phyloP scores from a whole-genome alignment of 1,140 invertebrate species.

The Campoletis sonorensis region DNA sequence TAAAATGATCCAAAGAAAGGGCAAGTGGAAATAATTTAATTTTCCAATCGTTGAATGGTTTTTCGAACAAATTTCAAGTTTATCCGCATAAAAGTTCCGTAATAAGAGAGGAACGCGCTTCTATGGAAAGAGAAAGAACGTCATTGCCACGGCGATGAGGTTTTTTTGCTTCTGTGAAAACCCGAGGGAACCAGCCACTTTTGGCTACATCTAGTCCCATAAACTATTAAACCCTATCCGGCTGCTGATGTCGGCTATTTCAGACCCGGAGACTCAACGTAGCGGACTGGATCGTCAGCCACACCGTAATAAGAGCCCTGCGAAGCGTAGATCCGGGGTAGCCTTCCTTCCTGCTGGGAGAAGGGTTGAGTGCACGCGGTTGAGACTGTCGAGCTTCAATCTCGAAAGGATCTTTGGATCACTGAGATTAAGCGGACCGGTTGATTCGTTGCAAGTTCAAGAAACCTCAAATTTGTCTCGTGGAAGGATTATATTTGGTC shows the following conservation, averaged over 20 bases:
- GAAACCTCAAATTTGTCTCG: neutral
- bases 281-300: neutral
- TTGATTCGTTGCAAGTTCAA: neutral
- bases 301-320: constrained; percentile 20
- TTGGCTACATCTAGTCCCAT: constrained; percentile 15
- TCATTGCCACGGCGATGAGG: neutral
- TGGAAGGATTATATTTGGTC: too few relatives aligned
- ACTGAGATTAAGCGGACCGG: too few relatives aligned
- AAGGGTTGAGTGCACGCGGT: constrained; percentile 28
- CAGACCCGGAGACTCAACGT: neutral
- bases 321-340: constrained; percentile 10
- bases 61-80: too few relatives aligned
- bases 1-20: too few relatives aligned
- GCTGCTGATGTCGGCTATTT: neutral
- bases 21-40: too few relatives aligned
- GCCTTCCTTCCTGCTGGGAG: constrained; percentile 26
- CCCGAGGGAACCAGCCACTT: neutral
- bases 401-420: constrained; percentile 19
- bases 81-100: too few relatives aligned
- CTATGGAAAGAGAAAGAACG: too few relatives aligned
- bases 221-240: constrained; percentile 53
- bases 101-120: too few relatives aligned
- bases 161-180: neutral
- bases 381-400: constrained; percentile 10
- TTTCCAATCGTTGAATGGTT: too few relatives aligned